Evolutionary conservation across 2,888 invertebrate genomes (phyloP), one percentile per base, ranked within the genome.

Genomic region (Sylvicola cinctus): DNA sequence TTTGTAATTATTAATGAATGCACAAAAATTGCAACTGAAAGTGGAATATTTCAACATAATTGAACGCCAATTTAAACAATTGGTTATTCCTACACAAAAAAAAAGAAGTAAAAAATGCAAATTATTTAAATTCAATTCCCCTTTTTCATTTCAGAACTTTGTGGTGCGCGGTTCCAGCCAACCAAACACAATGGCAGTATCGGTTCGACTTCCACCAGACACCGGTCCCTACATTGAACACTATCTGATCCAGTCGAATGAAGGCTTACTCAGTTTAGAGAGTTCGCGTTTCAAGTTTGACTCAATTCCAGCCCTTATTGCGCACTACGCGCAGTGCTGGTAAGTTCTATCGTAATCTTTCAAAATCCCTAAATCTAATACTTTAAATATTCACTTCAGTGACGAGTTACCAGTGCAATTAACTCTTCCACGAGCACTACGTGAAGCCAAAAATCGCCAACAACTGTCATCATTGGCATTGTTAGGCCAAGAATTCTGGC

Each of bases 111-210:
- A n/a, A n/a, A n/a, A n/a, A n/a, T n/a, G n/a, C n/a, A n/a, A n/a
- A n/a, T n/a, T n/a, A n/a, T n/a, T n/a, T n/a, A n/a, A n/a, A n/a
- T n/a, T n/a, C n/a, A n/a, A n/a, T n/a, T n/a, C n/a, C n/a, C n/a
- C 28, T 38, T 12, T 40, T 35, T 43, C 35, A 52, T 50, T 67
- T 16, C 66, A 88, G 84, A 87, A 85, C 51, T 93, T 95, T 52
- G 84, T 95, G 33, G 91, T 95, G 27, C 74, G 93, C 31, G 84
- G 88, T 51, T 91, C 91, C 29, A 90, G 90, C 48, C 88, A 90
- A 54, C 70, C 78, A 29, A 80, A 84, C 46, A 90, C 91, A 35
- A 88, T 91, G 87, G 93, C 93, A 28, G 73, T 95, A 43, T 88
- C 88, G 32, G 88, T 93, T 31, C 76, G 90, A 10, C 63, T 88